Evolutionary conservation across 2,888 invertebrate species (phyloP).

Genomic region (Asteroscopus sphinx): DNA sequence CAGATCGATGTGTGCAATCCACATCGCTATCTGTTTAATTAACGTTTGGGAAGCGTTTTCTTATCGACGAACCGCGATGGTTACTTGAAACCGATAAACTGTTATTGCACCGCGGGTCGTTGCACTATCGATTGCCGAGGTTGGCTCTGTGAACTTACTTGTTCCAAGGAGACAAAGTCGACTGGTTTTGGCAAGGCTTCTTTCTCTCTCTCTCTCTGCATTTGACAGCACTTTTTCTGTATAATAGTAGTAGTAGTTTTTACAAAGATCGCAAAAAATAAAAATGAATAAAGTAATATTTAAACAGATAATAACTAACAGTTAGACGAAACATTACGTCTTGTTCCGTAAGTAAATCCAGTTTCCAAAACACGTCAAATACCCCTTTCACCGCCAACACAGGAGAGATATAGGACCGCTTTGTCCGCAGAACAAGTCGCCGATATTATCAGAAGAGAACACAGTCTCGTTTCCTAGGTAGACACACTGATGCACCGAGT

Average conservation of each 20-base stretch:
- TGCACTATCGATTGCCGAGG: conserved; percentile 74
- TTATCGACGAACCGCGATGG: conserved; percentile 62
- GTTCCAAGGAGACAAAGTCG: conserved; percentile 24
- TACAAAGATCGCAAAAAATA: no score
- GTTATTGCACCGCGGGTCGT: conserved; percentile 68
- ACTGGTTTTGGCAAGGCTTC: conserved; percentile 39
- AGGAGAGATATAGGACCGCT: conserved; percentile 51
- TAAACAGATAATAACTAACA: not conserved
- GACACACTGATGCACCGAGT: conserved; percentile 56
- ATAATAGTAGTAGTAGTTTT: not conserved
- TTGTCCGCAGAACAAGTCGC: conserved; percentile 53
- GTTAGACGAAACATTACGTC: conserved; percentile 34
- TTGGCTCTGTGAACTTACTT: conserved; percentile 27
- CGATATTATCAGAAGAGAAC: conserved; percentile 53
- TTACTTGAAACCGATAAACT: conserved; percentile 70
- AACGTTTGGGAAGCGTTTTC: conserved; percentile 65
- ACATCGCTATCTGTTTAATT: conserved; percentile 66
- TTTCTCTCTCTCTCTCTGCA: conserved; percentile 10
- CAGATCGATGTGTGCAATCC: conserved; percentile 53
- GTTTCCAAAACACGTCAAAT: conserved; percentile 51
- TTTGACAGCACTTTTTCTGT: not conserved
- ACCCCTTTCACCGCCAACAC: conserved; percentile 54
- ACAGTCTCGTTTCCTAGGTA: conserved; percentile 39
- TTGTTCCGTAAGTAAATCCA: conserved; percentile 45
- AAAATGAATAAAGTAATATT: no score